Evolutionary conservation across 1,140 invertebrate species (phyloP), one percentile per base, ranked within the genome.

Genomic region (Cyclargus thomasi): DNA sequence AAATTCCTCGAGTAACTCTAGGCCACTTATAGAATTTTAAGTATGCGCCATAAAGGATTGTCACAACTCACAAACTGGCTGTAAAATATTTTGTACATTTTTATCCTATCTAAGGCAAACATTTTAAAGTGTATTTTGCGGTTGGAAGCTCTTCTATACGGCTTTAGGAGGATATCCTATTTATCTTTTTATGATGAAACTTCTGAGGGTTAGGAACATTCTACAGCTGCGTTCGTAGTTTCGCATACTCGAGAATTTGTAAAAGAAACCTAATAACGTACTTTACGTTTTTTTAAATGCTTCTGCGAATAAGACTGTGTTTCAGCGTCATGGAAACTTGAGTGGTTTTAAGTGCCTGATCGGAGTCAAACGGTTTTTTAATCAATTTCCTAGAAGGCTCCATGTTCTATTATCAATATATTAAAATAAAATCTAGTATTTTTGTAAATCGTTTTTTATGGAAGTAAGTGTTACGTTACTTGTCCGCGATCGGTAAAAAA

Each of bases 1-100:
- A 66, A 68, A 77, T 77, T 74, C 73, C 73, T 39, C 47, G 59
- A 73, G 67, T 67, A 69, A 70, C 70, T 63, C 67, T 69, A 67
- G 67, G 65, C 72, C 55, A 63, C 67, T 53, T 11, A 1, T n/a
- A 69, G 74, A 77, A 77, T 75, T 71, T 69, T 73, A 77, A 77
- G 67, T 72, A 75, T 72, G 73, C 68, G 62, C 67, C 22, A 68
- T 73, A 74, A 73, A 74, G 73, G 64, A 68, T 23, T 53, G 23
- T 23, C 18, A 35, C 65, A 47, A 47, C 39, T 47, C 39, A 47
- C 29, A 64, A 65, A 65, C 22, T 53, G 20, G 39, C 55, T 67
- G 62, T 65, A 62, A 70, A 67, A 70, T 68, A 65, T 73, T 68
- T 71, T 70, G 62, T 70, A 70, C 53, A 72, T 18, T 64, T 66